These are phyloP conservation scores for Drosophila tani DNA, from an alignment of 1,140 invertebrate genomes.

Conservation along the genomic window DNA sequence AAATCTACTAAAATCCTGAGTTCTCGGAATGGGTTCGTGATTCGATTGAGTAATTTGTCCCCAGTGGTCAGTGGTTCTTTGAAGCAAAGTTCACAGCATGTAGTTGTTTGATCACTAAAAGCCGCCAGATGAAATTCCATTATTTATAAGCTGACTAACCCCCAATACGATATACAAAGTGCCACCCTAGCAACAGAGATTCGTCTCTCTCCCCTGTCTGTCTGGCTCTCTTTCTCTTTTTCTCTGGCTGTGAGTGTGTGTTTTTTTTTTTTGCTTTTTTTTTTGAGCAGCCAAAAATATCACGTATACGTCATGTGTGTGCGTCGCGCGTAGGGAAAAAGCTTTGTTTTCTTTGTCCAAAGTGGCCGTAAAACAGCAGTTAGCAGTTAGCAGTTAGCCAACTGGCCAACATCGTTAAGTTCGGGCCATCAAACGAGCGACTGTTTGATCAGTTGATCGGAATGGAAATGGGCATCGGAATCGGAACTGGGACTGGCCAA, in stretches of 20 bases:
- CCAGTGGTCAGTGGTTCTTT: not conserved
- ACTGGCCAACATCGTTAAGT: constrained; percentile 29
- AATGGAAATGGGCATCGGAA: constrained; percentile 2
- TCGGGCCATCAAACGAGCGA: constrained; percentile 9
- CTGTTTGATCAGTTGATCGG: constrained; percentile 40
- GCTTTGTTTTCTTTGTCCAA: constrained; percentile 30
- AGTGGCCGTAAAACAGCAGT: constrained; percentile 41
- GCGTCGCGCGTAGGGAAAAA: constrained; percentile 36
- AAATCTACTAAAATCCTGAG: not conserved
- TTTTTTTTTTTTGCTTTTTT: not conserved
- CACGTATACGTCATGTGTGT: constrained; percentile 52
- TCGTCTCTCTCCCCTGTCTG: constrained; percentile 6
- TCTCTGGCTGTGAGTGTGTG: not conserved
- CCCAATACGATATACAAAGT: constrained; percentile 18
- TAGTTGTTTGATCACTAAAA: constrained; percentile 8
- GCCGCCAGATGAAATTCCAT: constrained; percentile 33
- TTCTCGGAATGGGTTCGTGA: constrained; percentile 15
- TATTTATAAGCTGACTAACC: constrained; percentile 53
- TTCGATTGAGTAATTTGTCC: constrained; percentile 39
- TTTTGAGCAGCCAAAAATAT: constrained; percentile 40
- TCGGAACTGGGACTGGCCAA: not conserved
- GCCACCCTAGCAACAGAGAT: constrained; percentile 45
- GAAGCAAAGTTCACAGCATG: constrained; percentile 18
- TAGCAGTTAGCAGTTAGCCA: constrained; percentile 11
- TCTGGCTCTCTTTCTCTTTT: not conserved